These are phyloP conservation scores for Magallana ariakensis DNA, from an alignment of 1,140 invertebrate species.

Conservation along the genomic window DNA sequence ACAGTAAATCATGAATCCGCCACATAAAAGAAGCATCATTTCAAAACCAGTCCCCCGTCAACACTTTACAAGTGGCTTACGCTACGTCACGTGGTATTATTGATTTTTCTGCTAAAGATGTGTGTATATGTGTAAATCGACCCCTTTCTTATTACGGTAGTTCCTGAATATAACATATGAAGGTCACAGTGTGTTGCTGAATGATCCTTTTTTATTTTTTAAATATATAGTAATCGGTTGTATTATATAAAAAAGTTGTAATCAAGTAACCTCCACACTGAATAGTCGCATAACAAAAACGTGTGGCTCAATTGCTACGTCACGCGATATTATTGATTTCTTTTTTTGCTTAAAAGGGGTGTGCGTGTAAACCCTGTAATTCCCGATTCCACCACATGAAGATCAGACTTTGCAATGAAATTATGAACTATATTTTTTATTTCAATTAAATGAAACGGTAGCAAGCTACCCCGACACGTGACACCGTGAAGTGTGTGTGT, in stretches of 20 bases:
- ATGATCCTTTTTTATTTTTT: conserved; percentile 4
- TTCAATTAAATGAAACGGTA: neutral
- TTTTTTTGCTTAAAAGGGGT: neutral
- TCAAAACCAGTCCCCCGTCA: conserved; percentile 1
- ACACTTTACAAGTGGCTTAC: neutral
- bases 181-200: neutral
- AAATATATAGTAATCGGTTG: neutral
- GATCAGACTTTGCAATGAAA: conserved; percentile 16
- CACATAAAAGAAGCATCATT: neutral
- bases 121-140: neutral
- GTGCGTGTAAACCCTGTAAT: conserved; percentile 11
- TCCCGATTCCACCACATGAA: neutral
- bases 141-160: neutral
- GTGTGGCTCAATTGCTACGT: conserved; percentile 2
- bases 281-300: conserved; percentile 1
- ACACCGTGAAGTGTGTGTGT: conserved; percentile 14
- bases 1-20: neutral
- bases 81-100: conserved; percentile 2
- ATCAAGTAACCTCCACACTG: conserved; percentile 11
- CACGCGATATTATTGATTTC: neutral
- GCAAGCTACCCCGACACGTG: neutral
- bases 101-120: conserved; percentile 5
- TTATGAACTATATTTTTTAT: neutral
- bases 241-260: conserved; percentile 2
- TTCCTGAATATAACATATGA: neutral